Evolutionary conservation across 2,113 vertebrate genomes (phyloP).

Genomic region (Syngnathus scovelli): DNA sequence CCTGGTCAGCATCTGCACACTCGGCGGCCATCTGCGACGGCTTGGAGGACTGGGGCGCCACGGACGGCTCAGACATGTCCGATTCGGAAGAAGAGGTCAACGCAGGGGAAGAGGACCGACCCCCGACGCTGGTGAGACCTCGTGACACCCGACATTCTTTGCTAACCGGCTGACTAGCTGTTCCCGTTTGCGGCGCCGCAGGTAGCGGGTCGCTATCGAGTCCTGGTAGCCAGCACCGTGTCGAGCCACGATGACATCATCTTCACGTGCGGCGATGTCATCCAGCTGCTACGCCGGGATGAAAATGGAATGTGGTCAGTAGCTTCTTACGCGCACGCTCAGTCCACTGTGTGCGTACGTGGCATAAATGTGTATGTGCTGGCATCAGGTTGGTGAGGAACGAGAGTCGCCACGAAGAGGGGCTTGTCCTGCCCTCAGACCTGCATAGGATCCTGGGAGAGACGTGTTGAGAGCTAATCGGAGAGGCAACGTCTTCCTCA

Average conservation of each 20-base stretch:
- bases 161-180: neutral
- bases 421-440: slow-evolving; percentile 73
- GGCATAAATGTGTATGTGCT: neutral
- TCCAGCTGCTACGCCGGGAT: slow-evolving; percentile 78
- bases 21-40: slow-evolving; percentile 80
- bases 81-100: slow-evolving; percentile 84
- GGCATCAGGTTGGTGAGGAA: slow-evolving; percentile 81
- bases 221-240: slow-evolving; percentile 77
- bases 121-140: slow-evolving; percentile 75
- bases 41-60: slow-evolving; percentile 78
- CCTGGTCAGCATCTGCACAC: slow-evolving; percentile 77
- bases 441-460: slow-evolving; percentile 82
- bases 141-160: neutral
- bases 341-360: neutral
- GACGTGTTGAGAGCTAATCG: slow-evolving; percentile 69
- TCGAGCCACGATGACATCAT: slow-evolving; percentile 80
- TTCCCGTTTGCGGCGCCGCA: neutral
- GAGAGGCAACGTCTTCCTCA: slow-evolving; percentile 35
- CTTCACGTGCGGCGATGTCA: slow-evolving; percentile 81
- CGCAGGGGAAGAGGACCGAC: slow-evolving; percentile 78
- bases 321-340: neutral
- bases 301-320: slow-evolving; percentile 78
- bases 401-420: slow-evolving; percentile 82
- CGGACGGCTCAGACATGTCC: slow-evolving; percentile 76
- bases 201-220: slow-evolving; percentile 77